Evolutionary conservation across 2,888 invertebrate genomes (phyloP).

Genomic region (Carcina quercana): DNA sequence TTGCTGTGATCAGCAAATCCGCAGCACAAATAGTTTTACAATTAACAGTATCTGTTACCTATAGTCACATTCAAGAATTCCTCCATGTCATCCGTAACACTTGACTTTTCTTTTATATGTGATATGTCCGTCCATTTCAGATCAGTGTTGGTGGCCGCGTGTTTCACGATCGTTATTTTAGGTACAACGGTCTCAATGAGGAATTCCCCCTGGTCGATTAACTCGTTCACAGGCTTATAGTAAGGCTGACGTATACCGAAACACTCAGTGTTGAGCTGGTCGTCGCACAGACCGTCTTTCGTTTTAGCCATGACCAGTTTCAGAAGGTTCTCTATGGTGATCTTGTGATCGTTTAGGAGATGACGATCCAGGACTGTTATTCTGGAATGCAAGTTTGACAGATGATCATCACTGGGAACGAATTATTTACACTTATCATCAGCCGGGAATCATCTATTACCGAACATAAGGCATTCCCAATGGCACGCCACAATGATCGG

Average conservation of each 20-base stretch:
- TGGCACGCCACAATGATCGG: too few species aligned
- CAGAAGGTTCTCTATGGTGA: conserved; percentile 50
- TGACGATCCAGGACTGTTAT: conserved; percentile 62
- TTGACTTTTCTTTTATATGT: conserved; percentile 34
- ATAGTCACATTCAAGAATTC: conserved; percentile 41
- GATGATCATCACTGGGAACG: too few species aligned
- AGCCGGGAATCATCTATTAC: too few species aligned
- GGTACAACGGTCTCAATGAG: conserved; percentile 50
- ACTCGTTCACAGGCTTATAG: conserved; percentile 38
- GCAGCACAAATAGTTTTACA: too few species aligned
- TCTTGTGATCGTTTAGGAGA: conserved; percentile 54
- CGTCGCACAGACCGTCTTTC: conserved; percentile 44
- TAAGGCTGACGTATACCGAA: conserved; percentile 43
- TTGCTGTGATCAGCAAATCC: too few species aligned
- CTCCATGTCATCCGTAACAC: conserved; percentile 39
- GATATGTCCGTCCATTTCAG: conserved; percentile 37
- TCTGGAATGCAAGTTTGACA: too few species aligned
- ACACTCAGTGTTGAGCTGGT: conserved; percentile 10
- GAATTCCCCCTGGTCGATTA: conserved; percentile 50
- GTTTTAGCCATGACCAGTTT: conserved; percentile 61
- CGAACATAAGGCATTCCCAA: too few species aligned
- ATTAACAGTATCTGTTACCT: too few species aligned
- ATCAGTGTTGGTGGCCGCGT: conserved; percentile 48
- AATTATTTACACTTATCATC: too few species aligned
- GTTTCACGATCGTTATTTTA: conserved; percentile 51